phyloP scores from a whole-genome alignment of 2,888 invertebrate species.

The Chloroclysta siterata region DNA sequence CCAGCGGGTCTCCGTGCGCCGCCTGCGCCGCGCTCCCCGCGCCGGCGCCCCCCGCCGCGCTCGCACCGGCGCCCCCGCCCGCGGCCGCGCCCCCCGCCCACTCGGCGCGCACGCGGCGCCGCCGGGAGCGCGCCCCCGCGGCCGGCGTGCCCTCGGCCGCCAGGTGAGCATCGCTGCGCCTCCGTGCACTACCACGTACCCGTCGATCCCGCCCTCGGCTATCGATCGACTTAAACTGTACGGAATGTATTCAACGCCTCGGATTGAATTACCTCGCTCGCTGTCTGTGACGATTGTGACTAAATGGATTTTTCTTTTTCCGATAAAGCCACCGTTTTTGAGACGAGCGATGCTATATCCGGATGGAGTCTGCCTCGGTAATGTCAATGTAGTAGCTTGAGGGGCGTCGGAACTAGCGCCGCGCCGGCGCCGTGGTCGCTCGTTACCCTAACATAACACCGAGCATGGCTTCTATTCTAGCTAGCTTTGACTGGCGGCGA shows the following conservation, averaged over 20 bases:
- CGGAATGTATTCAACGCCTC: no score
- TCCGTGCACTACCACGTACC: no score
- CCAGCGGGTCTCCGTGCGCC: constrained; percentile 75
- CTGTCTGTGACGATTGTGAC: neutral
- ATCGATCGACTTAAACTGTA: no score
- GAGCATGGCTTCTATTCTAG: constrained; percentile 22
- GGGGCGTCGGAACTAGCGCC: neutral
- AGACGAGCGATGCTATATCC: constrained; percentile 55
- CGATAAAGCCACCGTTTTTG: constrained; percentile 76
- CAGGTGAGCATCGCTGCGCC: no score
- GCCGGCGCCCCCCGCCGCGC: constrained; percentile 38
- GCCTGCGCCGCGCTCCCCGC: constrained; percentile 68
- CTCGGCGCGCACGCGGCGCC: no score
- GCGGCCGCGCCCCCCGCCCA: no score
- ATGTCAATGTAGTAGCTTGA: constrained; percentile 42
- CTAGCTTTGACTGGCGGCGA: constrained; percentile 32
- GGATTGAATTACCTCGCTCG: neutral
- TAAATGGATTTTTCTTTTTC: constrained; percentile 50
- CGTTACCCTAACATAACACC: neutral
- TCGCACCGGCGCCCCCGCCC: constrained; percentile 30
- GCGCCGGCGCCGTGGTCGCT: no score
- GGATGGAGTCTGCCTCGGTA: constrained; percentile 58
- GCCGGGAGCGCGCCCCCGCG: no score
- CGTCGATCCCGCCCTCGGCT: no score
- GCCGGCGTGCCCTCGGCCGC: no score